Evolutionary conservation across 2,113 vertebrate species (phyloP).

Genomic region (Vulpes ferrilata): DNA sequence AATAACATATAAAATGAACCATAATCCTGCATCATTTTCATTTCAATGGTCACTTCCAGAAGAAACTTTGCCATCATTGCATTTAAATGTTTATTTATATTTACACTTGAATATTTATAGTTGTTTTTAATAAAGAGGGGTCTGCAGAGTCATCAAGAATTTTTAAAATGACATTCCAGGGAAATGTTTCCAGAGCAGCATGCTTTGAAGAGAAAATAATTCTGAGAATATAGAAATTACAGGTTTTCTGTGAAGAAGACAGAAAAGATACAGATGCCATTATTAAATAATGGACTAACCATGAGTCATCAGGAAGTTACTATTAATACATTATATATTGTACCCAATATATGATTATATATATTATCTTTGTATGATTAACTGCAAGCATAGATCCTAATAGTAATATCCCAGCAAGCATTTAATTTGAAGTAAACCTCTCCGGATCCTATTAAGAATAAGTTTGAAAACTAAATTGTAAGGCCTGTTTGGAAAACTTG

Average conservation of each 20-base stretch:
- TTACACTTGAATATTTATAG: background rate
- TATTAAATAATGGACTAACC: background rate
- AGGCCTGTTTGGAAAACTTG: background rate
- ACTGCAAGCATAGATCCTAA: background rate
- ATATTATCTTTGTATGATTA: background rate
- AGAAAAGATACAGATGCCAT: background rate
- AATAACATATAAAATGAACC: slow-evolving; percentile 29
- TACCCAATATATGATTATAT: background rate
- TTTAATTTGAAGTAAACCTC: slow-evolving; percentile 38
- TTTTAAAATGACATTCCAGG: background rate
- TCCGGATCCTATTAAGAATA: background rate
- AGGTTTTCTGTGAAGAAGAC: background rate
- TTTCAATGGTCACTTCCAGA: slow-evolving; percentile 32
- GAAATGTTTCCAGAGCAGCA: background rate
- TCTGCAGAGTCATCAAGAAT: background rate
- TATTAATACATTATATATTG: background rate
- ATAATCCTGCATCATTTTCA: slow-evolving; percentile 38
- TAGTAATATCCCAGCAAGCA: background rate
- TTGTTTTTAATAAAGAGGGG: slow-evolving; percentile 14
- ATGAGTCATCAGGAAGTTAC: background rate
- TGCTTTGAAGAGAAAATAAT: slow-evolving; percentile 27
- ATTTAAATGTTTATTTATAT: slow-evolving; percentile 35
- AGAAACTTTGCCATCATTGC: slow-evolving; percentile 33
- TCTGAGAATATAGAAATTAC: background rate
- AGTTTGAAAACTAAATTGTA: background rate